phyloP scores from a whole-genome alignment of 2,113 vertebrate genomes.

The Egretta garzetta region DNA sequence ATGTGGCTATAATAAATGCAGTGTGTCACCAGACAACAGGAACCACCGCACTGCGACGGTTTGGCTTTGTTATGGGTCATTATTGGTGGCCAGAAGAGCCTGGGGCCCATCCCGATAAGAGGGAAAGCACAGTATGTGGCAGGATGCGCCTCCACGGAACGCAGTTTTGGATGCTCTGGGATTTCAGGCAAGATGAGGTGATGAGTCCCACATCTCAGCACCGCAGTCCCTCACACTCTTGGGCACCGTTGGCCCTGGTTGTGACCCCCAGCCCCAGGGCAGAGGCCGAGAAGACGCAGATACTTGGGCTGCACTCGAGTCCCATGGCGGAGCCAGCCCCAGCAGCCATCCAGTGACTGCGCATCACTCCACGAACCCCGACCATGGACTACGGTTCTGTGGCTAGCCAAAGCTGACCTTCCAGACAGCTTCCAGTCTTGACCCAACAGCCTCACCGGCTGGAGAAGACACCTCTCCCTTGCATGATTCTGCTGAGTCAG shows the following conservation, averaged over 20 bases:
- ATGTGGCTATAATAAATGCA: not conserved
- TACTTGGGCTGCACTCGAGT: not conserved
- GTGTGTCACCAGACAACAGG: not conserved
- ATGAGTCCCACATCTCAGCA: not conserved
- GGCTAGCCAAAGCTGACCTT: not conserved
- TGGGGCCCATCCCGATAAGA: fast-evolving
- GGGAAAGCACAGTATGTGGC: not conserved
- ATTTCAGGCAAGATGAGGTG: not conserved
- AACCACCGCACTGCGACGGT: not conserved
- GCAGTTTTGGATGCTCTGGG: not conserved
- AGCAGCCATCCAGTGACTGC: not conserved
- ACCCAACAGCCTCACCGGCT: not conserved
- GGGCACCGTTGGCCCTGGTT: not conserved
- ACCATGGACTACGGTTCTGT: not conserved
- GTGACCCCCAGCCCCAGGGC: not conserved
- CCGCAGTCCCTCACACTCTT: fast-evolving
- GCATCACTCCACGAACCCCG: too few species aligned
- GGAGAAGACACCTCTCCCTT: not conserved
- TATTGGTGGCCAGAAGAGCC: too few species aligned
- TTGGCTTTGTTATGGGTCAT: not conserved
- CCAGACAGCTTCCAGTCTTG: not conserved
- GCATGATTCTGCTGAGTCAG: not conserved
- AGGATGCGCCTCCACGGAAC: not conserved
- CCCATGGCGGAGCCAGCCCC: not conserved
- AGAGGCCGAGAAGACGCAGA: not conserved